phyloP scores from a whole-genome alignment of 2,888 invertebrate species.

The Rotaria macrura region DNA sequence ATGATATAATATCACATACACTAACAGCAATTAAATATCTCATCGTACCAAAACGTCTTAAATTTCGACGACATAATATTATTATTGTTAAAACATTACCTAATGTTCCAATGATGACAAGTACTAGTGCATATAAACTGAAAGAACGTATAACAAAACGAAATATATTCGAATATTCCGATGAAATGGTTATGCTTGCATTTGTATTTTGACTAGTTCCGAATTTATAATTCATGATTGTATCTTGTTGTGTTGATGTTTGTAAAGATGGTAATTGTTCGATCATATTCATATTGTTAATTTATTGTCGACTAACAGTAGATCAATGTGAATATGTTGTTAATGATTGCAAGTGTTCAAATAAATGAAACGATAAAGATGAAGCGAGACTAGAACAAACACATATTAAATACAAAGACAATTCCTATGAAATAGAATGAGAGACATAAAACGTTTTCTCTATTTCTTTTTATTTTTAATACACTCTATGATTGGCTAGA shows the following conservation, averaged over 20 bases:
- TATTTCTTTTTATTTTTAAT: too few species aligned
- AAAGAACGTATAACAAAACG: background rate
- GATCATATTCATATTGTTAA: background rate
- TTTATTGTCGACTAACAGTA: too few species aligned
- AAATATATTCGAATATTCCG: background rate
- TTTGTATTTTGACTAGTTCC: background rate
- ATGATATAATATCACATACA: constrained; percentile 22
- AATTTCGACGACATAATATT: constrained; percentile 19
- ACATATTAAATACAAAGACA: too few species aligned
- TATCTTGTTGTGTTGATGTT: background rate
- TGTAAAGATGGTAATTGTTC: too few species aligned
- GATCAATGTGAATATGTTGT: too few species aligned
- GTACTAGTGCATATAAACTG: background rate
- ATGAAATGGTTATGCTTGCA: background rate
- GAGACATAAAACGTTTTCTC: too few species aligned
- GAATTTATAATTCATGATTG: background rate
- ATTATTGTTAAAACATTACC: constrained; percentile 27
- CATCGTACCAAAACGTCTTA: constrained; percentile 27
- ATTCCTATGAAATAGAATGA: too few species aligned
- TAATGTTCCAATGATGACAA: constrained; percentile 15
- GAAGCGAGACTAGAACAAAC: too few species aligned
- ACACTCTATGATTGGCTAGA: too few species aligned
- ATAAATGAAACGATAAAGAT: background rate
- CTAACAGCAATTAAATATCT: constrained; percentile 26
- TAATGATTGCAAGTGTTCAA: background rate